A percentile compares a stretch with the other conserved stretches of the same genome.
phyloP scores from a whole-genome alignment of 2,797 vertebrate genomes.

The Myotis findleyi region DNA sequence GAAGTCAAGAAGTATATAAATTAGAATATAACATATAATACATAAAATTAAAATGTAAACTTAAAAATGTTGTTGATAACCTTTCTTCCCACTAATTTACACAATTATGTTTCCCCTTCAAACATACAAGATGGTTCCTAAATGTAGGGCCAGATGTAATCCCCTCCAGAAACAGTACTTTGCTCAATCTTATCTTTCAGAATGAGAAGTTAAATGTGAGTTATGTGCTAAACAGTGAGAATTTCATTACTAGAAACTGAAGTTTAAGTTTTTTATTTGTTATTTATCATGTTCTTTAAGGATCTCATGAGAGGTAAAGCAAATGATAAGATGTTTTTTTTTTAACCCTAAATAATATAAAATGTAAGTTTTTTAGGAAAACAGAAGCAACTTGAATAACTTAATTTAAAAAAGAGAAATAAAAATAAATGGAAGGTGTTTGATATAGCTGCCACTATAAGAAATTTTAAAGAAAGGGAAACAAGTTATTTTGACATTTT shows the following conservation, averaged over 20 bases:
- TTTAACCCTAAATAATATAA: background rate
- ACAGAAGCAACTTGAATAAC: background rate
- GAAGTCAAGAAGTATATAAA: constrained; percentile 14
- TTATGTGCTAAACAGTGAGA: background rate
- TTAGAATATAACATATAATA: constrained; percentile 27
- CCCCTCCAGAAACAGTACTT: constrained; percentile 51
- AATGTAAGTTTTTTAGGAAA: background rate
- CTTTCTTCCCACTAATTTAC: constrained; percentile 47
- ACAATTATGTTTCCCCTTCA: constrained; percentile 52
- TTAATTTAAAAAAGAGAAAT: background rate
- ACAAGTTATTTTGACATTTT: constrained; percentile 10
- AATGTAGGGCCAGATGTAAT: constrained; percentile 59
- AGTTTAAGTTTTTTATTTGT: constrained; percentile 28
- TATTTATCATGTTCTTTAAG: constrained; percentile 7
- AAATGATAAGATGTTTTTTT: background rate
- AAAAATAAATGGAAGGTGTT: constrained; percentile 11
- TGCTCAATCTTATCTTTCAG: constrained; percentile 55
- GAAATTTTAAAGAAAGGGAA: background rate
- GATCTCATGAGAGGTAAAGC: background rate
- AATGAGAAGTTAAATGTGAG: constrained; percentile 43
- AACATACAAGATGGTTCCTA: constrained; percentile 25
- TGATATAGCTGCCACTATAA: background rate
- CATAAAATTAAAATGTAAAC: constrained; percentile 55
- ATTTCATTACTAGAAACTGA: constrained; percentile 20
- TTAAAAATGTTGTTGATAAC: background rate